These are phyloP conservation scores for Tragelaphus scriptus DNA, from an alignment of 2,113 vertebrate species.

Conservation along the genomic window DNA sequence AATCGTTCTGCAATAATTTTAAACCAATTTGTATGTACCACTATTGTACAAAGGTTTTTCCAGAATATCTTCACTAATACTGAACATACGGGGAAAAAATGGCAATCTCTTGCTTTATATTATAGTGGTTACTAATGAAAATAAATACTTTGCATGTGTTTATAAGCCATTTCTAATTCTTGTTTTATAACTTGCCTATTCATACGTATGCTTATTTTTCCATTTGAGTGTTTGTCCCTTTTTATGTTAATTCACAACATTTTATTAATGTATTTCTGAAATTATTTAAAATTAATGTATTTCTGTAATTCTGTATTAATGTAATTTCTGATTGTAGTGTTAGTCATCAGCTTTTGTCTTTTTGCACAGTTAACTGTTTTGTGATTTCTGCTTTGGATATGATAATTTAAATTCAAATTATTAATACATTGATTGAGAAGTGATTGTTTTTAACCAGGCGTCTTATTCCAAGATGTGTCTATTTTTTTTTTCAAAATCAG, in stretches of 20 bases:
- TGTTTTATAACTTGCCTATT: not conserved
- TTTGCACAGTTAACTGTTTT: not conserved
- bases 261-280: not conserved
- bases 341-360: slow-evolving; percentile 27
- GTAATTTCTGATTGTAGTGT: not conserved
- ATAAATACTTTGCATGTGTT: not conserved
- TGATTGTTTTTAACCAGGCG: not conserved
- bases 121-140: slow-evolving; percentile 27
- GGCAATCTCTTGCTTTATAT: slow-evolving; percentile 12
- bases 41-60: not conserved
- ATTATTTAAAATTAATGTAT: no score
- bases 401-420: not conserved
- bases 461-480: slow-evolving; percentile 39
- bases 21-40: not conserved
- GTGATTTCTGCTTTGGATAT: slow-evolving; percentile 19
- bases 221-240: not conserved
- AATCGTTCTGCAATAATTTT: not conserved
- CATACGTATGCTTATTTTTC: not conserved
- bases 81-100: not conserved
- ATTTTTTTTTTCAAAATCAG: slow-evolving; percentile 69
- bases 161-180: slow-evolving; percentile 18
- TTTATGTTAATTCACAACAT: not conserved
- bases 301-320: no score
- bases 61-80: not conserved
- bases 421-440: not conserved